phyloP scores from a whole-genome alignment of 1,140 invertebrate genomes.

The Ylistrum balloti region DNA sequence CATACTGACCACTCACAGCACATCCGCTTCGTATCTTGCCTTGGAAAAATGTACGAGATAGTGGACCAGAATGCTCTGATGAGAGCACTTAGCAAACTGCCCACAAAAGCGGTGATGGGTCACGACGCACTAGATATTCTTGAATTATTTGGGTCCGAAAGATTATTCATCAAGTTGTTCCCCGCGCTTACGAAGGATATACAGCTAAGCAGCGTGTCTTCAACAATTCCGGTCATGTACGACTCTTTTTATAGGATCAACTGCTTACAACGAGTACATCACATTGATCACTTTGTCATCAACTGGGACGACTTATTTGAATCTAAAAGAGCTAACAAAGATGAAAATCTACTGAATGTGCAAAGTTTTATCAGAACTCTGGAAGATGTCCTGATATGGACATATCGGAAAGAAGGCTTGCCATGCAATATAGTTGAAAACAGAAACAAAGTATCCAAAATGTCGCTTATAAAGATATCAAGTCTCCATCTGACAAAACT shows the following conservation, averaged over 20 bases:
- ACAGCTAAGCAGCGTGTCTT: not conserved
- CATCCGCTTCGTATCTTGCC: not conserved
- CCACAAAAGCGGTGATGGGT: constrained; percentile 1
- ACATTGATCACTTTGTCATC: not conserved
- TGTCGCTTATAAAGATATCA: not conserved
- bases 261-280: not conserved
- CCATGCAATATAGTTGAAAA: not conserved
- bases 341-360: not conserved
- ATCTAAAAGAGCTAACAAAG: not conserved
- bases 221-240: not conserved
- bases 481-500: not conserved
- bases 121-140: not conserved
- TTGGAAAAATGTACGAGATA: not conserved
- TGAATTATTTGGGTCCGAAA: not conserved
- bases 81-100: not conserved
- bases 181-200: not conserved
- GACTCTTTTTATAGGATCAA: not conserved
- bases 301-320: not conserved
- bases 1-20: not conserved
- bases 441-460: not conserved
- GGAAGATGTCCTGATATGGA: not conserved
- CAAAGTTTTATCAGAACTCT: not conserved
- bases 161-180: not conserved
- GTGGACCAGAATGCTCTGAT: not conserved
- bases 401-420: not conserved